These are phyloP conservation scores for Pampus argenteus DNA, from an alignment of 2,797 vertebrate genomes.

Conservation along the genomic window DNA sequence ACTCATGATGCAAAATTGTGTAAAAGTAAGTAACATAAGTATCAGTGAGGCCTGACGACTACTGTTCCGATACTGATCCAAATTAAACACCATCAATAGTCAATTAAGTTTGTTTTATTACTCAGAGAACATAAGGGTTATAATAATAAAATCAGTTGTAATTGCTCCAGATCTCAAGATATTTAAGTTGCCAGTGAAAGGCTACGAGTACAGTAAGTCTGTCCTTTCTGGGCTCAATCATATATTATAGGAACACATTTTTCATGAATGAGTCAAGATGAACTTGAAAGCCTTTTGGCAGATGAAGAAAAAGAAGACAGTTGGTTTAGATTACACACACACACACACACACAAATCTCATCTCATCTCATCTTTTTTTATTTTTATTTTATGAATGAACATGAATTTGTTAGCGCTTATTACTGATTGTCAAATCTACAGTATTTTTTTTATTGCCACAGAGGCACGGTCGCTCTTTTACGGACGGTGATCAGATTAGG, in stretches of 20 bases:
- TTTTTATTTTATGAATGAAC: neutral
- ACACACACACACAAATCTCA: too few relatives aligned
- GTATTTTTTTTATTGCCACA: too few relatives aligned
- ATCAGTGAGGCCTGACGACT: neutral
- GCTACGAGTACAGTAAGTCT: neutral
- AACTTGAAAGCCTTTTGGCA: neutral
- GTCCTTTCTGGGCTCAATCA: neutral
- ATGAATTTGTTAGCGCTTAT: neutral
- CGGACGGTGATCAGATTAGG: neutral
- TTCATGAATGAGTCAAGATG: neutral
- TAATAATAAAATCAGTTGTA: neutral
- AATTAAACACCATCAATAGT: neutral
- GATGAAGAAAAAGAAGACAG: neutral
- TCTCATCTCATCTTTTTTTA: neutral
- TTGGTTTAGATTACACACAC: neutral
- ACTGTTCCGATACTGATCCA: neutral
- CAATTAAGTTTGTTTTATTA: neutral
- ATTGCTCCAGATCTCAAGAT: neutral
- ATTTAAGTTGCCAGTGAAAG: neutral
- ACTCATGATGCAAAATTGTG: neutral
- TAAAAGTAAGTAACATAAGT: neutral
- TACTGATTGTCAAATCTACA: neutral
- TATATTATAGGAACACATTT: neutral
- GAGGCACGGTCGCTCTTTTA: neutral
- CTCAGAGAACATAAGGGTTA: neutral